These are phyloP conservation scores for Megaptera novaeangliae DNA, from an alignment of 2,113 vertebrate species.

Conservation along the genomic window DNA sequence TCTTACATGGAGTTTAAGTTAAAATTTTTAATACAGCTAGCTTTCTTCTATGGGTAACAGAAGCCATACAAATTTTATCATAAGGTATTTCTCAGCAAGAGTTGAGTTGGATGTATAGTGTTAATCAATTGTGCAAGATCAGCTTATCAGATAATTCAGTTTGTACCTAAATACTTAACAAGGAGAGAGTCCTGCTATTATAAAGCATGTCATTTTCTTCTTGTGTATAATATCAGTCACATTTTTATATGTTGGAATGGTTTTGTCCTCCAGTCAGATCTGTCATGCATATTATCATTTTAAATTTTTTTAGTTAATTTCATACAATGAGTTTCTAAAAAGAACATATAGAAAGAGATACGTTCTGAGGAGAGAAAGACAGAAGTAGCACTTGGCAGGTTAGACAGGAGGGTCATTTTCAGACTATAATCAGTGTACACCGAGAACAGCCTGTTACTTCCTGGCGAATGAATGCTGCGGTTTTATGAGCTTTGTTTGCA, in stretches of 20 bases:
- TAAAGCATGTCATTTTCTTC: background rate
- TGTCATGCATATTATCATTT: background rate
- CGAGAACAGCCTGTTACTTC: conserved; percentile 81
- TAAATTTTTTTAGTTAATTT: conserved; percentile 26
- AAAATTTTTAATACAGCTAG: conserved; percentile 38
- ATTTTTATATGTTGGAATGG: background rate
- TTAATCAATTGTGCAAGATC: conserved; percentile 24
- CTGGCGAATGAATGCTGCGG: conserved; percentile 82
- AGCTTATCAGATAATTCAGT: conserved; percentile 57
- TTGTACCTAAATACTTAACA: conserved; percentile 40
- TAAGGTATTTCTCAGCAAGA: conserved; percentile 33
- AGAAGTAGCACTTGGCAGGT: conserved; percentile 81
- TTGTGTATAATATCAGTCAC: background rate
- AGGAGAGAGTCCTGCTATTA: background rate
- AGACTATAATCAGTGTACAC: conserved; percentile 79
- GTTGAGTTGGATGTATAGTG: conserved; percentile 16
- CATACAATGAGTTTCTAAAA: conserved; percentile 31
- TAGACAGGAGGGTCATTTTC: conserved; percentile 77
- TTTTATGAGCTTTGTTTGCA: conserved; percentile 82
- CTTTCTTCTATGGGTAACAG: conserved; percentile 25
- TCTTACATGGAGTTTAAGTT: background rate
- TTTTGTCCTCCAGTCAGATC: conserved; percentile 6
- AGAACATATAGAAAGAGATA: background rate
- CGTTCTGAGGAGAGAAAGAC: conserved; percentile 68
- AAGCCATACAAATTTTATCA: conserved; percentile 20